These are phyloP conservation scores for Coronaproctus castanopsis DNA, from an alignment of 2,888 invertebrate species.

Conservation along the genomic window DNA sequence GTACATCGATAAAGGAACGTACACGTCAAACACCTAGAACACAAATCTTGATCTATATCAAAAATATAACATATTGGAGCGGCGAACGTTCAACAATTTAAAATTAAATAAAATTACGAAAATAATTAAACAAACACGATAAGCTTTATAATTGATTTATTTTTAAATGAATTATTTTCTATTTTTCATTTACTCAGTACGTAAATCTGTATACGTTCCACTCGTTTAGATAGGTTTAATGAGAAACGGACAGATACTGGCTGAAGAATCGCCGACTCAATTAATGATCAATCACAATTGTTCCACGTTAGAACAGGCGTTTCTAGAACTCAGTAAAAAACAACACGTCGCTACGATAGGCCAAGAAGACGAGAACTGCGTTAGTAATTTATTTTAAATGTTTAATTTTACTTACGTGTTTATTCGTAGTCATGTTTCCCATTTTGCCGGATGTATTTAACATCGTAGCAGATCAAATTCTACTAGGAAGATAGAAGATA, in stretches of 20 bases:
- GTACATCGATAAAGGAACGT: too few relatives aligned
- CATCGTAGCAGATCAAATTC: too few relatives aligned
- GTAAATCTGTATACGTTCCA: too few relatives aligned
- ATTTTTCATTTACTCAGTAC: too few relatives aligned
- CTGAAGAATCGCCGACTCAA: slow-evolving; percentile 58
- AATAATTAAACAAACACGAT: neutral
- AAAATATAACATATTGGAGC: neutral
- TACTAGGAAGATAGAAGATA: too few relatives aligned
- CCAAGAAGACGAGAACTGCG: slow-evolving; percentile 17
- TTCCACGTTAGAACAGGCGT: slow-evolving; percentile 66
- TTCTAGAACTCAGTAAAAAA: slow-evolving; percentile 51
- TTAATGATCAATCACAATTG: slow-evolving; percentile 48
- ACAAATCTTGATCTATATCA: too few relatives aligned
- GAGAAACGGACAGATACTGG: slow-evolving; percentile 62
- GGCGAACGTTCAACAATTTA: neutral
- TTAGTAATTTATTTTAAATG: slow-evolving; percentile 6
- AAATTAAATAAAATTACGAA: too few relatives aligned
- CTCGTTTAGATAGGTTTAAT: slow-evolving; percentile 62
- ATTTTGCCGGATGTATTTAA: too few relatives aligned
- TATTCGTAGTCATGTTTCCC: too few relatives aligned
- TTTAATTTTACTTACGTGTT: too few relatives aligned
- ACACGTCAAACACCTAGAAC: too few relatives aligned
- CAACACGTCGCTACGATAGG: slow-evolving; percentile 25
- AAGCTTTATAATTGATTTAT: neutral
- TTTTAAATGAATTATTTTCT: too few relatives aligned